A percentile compares a stretch with the other conserved stretches of the same genome.
Evolutionary conservation across 2,113 vertebrate species (phyloP).

Genomic region (Benthochromis sp.): DNA sequence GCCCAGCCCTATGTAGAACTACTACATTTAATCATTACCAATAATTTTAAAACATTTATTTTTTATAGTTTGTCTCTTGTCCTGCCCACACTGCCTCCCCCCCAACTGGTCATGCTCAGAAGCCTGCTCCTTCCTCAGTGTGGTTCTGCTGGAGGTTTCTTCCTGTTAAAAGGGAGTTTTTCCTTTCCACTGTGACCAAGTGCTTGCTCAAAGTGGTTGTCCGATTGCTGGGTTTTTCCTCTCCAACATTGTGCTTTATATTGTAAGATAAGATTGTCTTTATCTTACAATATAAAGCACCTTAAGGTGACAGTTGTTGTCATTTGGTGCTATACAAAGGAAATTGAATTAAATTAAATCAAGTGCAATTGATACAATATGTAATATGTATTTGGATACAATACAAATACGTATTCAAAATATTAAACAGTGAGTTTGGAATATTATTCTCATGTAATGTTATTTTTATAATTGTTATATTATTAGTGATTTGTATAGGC

Average conservation of each 20-base stretch:
- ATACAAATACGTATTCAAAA: not conserved
- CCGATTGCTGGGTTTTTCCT: not conserved
- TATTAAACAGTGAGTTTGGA: not conserved
- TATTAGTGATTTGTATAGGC: not conserved
- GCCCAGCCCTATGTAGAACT: too few species aligned
- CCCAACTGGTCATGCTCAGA: not conserved
- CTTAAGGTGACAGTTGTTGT: not conserved
- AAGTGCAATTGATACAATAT: not conserved
- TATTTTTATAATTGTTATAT: not conserved
- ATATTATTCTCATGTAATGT: not conserved
- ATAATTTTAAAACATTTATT: not conserved
- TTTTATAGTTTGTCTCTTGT: not conserved
- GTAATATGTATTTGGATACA: not conserved
- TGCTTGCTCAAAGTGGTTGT: not conserved
- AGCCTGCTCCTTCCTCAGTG: too few species aligned
- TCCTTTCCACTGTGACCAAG: not conserved
- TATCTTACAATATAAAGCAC: not conserved
- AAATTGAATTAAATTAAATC: not conserved
- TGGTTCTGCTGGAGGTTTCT: not conserved
- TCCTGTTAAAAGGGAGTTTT: not conserved
- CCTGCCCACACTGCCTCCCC: not conserved
- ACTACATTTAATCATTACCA: not conserved
- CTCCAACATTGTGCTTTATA: not conserved
- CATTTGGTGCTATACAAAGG: not conserved
- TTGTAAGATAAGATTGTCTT: not conserved